These are phyloP conservation scores for Grammomys dolichurus DNA, from an alignment of 2,113 vertebrate species.

Conservation along the genomic window DNA sequence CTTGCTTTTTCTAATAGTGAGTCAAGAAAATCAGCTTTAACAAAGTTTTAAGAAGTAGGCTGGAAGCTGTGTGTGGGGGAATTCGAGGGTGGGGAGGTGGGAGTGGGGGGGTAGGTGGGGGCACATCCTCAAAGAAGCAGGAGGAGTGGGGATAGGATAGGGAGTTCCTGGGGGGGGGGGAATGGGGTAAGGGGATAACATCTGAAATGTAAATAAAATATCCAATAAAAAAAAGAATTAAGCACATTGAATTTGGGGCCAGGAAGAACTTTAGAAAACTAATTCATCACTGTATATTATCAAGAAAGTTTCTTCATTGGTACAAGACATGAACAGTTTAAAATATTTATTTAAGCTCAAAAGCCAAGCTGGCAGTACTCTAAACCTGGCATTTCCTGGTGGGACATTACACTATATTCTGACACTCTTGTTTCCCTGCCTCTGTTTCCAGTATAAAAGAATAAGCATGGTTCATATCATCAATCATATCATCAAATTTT, in stretches of 20 bases:
- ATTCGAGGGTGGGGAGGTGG: too few species aligned
- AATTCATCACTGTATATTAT: neutral
- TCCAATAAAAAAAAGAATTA: neutral
- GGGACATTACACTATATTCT: neutral
- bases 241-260: constrained; percentile 36
- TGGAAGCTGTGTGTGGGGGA: too few species aligned
- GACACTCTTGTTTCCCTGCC: neutral
- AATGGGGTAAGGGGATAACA: too few species aligned
- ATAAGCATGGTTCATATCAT: neutral
- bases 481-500: neutral
- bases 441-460: neutral
- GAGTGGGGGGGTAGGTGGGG: too few species aligned
- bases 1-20: constrained; percentile 46
- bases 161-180: too few species aligned
- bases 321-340: constrained; percentile 20
- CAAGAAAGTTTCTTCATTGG: constrained; percentile 49
- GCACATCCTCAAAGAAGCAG: too few species aligned
- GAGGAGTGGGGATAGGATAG: too few species aligned
- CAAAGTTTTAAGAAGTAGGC: constrained; percentile 14
- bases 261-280: constrained; percentile 39
- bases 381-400: neutral
- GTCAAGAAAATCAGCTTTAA: constrained; percentile 21
- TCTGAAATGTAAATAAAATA: too few species aligned
- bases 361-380: neutral
- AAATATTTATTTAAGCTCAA: constrained; percentile 2